These are phyloP conservation scores for Argyrosomus japonicus DNA, from an alignment of 2,113 vertebrate species.

Conservation along the genomic window DNA sequence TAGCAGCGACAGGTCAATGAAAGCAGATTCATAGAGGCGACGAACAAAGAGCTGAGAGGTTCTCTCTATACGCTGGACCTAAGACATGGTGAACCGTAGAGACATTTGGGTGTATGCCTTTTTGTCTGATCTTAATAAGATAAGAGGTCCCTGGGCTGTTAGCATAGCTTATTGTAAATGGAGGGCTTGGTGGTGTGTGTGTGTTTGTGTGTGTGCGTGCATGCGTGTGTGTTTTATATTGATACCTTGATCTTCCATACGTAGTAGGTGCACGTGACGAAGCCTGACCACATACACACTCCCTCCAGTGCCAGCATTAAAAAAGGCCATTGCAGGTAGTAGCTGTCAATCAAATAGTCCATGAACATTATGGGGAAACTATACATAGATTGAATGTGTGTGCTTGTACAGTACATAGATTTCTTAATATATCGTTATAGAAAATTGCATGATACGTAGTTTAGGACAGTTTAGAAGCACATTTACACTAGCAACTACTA, in stretches of 20 bases:
- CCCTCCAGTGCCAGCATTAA: constrained; percentile 80
- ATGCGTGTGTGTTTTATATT: neutral
- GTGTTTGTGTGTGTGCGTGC: neutral
- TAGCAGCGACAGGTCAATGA: constrained; percentile 85
- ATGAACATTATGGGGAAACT: neutral
- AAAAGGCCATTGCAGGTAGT: constrained; percentile 80
- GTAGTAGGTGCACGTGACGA: constrained; percentile 81
- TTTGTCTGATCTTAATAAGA: neutral
- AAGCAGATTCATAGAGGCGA: constrained; percentile 85
- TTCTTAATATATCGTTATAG: neutral
- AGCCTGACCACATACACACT: constrained; percentile 84
- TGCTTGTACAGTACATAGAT: neutral
- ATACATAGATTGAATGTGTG: neutral
- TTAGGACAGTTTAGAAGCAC: neutral
- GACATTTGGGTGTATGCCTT: neutral
- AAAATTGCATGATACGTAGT: neutral
- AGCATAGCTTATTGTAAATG: neutral
- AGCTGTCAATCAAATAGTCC: constrained; percentile 60
- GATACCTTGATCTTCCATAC: constrained; percentile 83
- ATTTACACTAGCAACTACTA: neutral
- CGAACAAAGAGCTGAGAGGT: constrained; percentile 87
- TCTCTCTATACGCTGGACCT: constrained; percentile 86
- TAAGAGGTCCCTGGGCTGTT: neutral
- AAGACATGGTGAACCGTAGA: neutral
- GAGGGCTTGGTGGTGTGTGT: neutral